Conservation (phyloP, 2,113 vertebrate genomes). For the Coturnix japonica region DNA sequence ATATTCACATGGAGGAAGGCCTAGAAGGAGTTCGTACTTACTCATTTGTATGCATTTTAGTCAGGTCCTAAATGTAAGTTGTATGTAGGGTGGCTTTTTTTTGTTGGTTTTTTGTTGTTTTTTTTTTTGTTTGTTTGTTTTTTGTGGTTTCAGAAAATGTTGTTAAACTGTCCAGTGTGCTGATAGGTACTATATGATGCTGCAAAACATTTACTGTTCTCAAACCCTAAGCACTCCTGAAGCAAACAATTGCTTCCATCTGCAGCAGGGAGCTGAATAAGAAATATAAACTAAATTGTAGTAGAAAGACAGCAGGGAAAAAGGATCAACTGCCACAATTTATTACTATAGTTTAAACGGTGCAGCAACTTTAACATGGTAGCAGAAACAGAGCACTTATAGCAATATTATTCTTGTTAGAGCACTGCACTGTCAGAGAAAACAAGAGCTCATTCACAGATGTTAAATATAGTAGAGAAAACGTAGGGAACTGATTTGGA, state of each 20-base stretch:
- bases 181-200: slow-evolving; percentile 35
- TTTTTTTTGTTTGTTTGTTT: too few relatives aligned
- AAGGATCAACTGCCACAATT: slow-evolving; percentile 37
- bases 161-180: slow-evolving; percentile 43
- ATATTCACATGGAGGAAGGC: slow-evolving; percentile 27
- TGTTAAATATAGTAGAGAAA: slow-evolving; percentile 39
- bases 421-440: slow-evolving; percentile 43
- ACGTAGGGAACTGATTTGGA: slow-evolving; percentile 44
- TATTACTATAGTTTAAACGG: slow-evolving; percentile 51
- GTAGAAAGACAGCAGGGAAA: slow-evolving; percentile 29
- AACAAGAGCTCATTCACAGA: slow-evolving; percentile 51
- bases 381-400: slow-evolving; percentile 2
- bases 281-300: slow-evolving; percentile 56
- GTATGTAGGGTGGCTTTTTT: too few relatives aligned
- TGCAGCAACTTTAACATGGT: slow-evolving; percentile 19
- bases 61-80: slow-evolving; percentile 33
- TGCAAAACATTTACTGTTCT: slow-evolving; percentile 48
- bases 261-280: slow-evolving; percentile 37
- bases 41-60: slow-evolving; percentile 36
- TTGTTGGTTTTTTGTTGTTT: too few relatives aligned
- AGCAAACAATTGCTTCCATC: slow-evolving; percentile 54
- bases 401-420: slow-evolving; percentile 59
- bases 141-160: slow-evolving; percentile 51
- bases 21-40: slow-evolving; percentile 45
- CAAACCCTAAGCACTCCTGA: background rate